Evolutionary conservation across 2,113 vertebrate genomes (phyloP).

Genomic region (Delphinapterus leucas): DNA sequence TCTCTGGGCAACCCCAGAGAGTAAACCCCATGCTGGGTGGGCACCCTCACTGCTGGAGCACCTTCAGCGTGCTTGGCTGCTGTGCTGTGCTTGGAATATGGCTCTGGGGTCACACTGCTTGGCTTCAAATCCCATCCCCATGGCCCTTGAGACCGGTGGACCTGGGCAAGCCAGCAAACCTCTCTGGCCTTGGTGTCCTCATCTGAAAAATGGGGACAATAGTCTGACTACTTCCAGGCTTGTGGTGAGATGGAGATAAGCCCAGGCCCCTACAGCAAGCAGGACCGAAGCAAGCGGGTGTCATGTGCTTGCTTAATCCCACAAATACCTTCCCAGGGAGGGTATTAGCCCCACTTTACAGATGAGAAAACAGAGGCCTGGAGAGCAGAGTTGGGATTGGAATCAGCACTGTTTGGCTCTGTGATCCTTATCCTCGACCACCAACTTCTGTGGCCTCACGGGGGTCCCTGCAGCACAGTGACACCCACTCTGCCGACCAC

Average conservation of each 20-base stretch:
- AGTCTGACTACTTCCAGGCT: not conserved
- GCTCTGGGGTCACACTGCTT: not conserved
- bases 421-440: rapidly evolving
- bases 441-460: not conserved
- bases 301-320: not conserved
- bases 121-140: not conserved
- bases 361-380: not conserved
- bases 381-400: not conserved
- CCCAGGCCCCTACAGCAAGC: not conserved
- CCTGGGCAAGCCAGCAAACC: too few species aligned
- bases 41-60: rapidly evolving
- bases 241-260: not conserved
- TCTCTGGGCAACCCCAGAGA: not conserved
- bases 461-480: not conserved
- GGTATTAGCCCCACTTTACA: not conserved
- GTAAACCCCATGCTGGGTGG: not conserved
- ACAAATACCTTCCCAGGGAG: not conserved
- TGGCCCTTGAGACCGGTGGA: not conserved
- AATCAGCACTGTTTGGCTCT: not conserved
- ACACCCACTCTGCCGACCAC: not conserved
- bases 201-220: not conserved
- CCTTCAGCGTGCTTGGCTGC: not conserved
- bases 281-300: not conserved
- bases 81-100: not conserved
- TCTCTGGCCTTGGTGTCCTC: not conserved